Percentiles rank a stretch among this genome's conserved stretches.
phyloP scores from a whole-genome alignment of 2,888 invertebrate species.

The Argynnis bischoffii region DNA sequence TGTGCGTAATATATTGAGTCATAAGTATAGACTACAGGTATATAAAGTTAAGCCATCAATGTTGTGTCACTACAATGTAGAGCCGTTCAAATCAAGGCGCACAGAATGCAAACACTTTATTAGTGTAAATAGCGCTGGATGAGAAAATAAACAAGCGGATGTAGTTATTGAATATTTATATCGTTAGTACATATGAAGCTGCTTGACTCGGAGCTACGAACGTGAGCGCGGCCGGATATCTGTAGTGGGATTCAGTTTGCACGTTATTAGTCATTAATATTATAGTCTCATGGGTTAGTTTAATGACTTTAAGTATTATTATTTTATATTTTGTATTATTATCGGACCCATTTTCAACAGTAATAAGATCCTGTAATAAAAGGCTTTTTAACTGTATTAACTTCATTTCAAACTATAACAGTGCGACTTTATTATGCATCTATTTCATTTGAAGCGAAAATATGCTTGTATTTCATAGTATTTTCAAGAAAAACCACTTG shows the following conservation, averaged over 20 bases:
- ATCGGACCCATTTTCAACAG: too few relatives aligned
- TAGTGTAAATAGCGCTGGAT: conserved; percentile 24
- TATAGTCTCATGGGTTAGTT: too few relatives aligned
- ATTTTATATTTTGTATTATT: too few relatives aligned
- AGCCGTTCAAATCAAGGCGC: not conserved
- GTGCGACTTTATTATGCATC: too few relatives aligned
- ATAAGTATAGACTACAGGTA: not conserved
- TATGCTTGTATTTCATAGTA: not conserved
- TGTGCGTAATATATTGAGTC: not conserved
- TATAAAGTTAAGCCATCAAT: not conserved
- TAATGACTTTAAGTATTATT: too few relatives aligned
- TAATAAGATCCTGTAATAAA: too few relatives aligned
- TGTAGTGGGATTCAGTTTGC: conserved; percentile 1
- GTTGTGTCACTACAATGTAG: conserved; percentile 22
- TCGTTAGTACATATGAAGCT: conserved; percentile 10
- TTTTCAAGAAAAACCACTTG: too few relatives aligned
- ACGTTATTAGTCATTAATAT: conserved; percentile 2
- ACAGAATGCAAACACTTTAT: conserved; percentile 22
- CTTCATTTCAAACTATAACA: too few relatives aligned
- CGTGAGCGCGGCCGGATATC: conserved; percentile 18
- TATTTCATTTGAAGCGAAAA: too few relatives aligned
- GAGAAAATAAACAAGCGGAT: conserved; percentile 36
- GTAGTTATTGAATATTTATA: conserved; percentile 28
- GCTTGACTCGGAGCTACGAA: conserved; percentile 1
- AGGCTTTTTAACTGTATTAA: too few relatives aligned